Base-by-base conservation (phyloP, 2,113 vertebrate genomes). In the Pseudopipra pipra region DNA sequence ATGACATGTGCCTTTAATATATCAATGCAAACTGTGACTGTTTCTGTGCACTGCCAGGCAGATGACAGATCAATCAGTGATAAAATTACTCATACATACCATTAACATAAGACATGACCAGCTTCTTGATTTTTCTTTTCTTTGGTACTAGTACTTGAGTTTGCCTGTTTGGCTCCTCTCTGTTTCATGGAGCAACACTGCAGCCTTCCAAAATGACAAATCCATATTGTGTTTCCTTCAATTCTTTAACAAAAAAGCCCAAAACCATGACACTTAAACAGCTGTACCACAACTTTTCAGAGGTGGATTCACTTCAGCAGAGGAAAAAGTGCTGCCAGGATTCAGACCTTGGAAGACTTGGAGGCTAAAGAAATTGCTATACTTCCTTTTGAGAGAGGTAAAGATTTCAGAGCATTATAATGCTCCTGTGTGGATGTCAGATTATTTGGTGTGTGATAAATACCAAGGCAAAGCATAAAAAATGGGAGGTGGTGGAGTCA, bases 121-220 rank as follows among this genome's bases (percentile, higher is more conserved):
- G n/a, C 7, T 75, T 43, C 59, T 66, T 74, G 59, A 51, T 43
- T 66, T 59, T 66, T 39, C 22, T 63, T 76, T 67, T 17, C 44
- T 84, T 58, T 46, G 6, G 7, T 63, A n/a, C n/a, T 41, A 5
- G 9, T 68, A n/a, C 35, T 55, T 0, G 1, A 54, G 18, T 67
- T 63, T 63, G 66, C 39, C 47, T 31, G 15, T 56, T 43, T 76
- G 59, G 33, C 55, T 71, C 8, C 4, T 14, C 41, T 83, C 58
- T 11, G 8, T 28, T 80, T 51, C 59, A 4, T 2, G 28, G 2
- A 30, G 55, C 58, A 79, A 71, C 3, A 2, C 47, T 56, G 27
- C n/a, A 52, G 43, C 55, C 47, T 72, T 72, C 65, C 39, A 37
- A 81, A 84, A 37, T 33, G 47, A 80, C 17, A 77, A 81, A 67